These are phyloP conservation scores for Acanthosoma haemorrhoidale DNA, from an alignment of 2,888 invertebrate genomes.

Conservation along the genomic window DNA sequence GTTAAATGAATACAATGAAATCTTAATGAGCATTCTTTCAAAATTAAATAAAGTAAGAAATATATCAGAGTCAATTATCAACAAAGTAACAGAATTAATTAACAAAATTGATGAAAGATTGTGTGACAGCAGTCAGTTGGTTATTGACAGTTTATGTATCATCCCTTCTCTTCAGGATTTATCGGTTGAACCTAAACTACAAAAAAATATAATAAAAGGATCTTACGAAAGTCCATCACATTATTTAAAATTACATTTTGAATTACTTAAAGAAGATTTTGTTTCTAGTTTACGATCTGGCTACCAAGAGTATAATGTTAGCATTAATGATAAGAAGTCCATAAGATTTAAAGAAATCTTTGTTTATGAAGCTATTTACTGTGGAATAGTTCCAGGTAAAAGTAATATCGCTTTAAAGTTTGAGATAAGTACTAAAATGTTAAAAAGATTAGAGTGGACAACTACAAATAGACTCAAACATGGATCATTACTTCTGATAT, in stretches of 20 bases:
- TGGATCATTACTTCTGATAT: conserved; percentile 69
- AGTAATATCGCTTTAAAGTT: conserved; percentile 34
- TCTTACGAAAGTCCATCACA: conserved; percentile 59
- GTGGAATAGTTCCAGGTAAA: conserved; percentile 43
- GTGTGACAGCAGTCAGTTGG: neutral
- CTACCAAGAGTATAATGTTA: conserved; percentile 40
- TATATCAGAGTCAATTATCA: neutral
- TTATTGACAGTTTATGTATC: conserved; percentile 51
- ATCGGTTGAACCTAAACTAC: conserved; percentile 49
- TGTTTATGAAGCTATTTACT: conserved; percentile 50
- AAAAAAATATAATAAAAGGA: conserved; percentile 58
- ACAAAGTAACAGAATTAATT: neutral
- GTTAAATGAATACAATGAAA: conserved; percentile 33
- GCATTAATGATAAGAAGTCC: neutral
- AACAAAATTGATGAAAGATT: neutral
- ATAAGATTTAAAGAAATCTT: conserved; percentile 47
- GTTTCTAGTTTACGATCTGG: conserved; percentile 66
- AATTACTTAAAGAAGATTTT: conserved; percentile 73
- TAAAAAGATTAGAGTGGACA: conserved; percentile 47
- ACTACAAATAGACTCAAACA: conserved; percentile 58
- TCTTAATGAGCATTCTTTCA: neutral
- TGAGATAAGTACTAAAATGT: conserved; percentile 44
- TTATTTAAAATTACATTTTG: conserved; percentile 73
- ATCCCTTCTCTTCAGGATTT: conserved; percentile 51
- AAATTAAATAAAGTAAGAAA: neutral